Evolutionary conservation across 2,888 invertebrate species (phyloP), one percentile per base, ranked within the genome.

Genomic region (Caprella mutica): DNA sequence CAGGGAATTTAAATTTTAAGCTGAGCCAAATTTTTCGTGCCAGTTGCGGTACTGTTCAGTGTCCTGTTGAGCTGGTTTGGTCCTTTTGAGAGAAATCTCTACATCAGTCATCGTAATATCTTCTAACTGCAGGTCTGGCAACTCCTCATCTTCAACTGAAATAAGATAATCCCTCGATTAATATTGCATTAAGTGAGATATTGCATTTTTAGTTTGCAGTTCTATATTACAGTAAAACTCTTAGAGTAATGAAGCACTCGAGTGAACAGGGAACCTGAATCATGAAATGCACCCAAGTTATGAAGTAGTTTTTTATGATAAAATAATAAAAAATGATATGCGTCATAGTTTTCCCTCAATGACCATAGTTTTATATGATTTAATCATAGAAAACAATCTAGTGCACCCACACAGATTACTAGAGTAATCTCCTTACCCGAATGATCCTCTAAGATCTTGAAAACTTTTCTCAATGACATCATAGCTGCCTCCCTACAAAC

Each of bases 401-500:
- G n/a, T n/a, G n/a, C n/a, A n/a, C n/a, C n/a, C n/a, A n/a, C n/a
- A n/a, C n/a, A n/a, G n/a, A n/a, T n/a, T n/a, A n/a, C n/a, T n/a
- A n/a, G n/a, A n/a, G n/a, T n/a, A n/a, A n/a, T n/a, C n/a, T 19
- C 71, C 71, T 68, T 70, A 71, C 40, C 68, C 65, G 62, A 71
- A 69, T 58, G 71, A 70, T 66, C 60, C 52, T 80, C 80, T 39
- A 80, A 68, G 14, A 71, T 69, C 33, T 71, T 67, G 69, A 80
- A 78, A 67, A 81, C 77, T 68, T 81, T 83, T 69, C 90, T 77
- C 24, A 91, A 78, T 26, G 82, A 80, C 27, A 78, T 76, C 88
- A 94, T 91, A 56, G 85, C 81, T 1, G 88, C 84, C 76, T 93
- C 91, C 72, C 92, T 92, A 71, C 89, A 89, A 29, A 88, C 81